Evolutionary conservation across 2,888 invertebrate species (phyloP).

Genomic region (Euproctis similis): DNA sequence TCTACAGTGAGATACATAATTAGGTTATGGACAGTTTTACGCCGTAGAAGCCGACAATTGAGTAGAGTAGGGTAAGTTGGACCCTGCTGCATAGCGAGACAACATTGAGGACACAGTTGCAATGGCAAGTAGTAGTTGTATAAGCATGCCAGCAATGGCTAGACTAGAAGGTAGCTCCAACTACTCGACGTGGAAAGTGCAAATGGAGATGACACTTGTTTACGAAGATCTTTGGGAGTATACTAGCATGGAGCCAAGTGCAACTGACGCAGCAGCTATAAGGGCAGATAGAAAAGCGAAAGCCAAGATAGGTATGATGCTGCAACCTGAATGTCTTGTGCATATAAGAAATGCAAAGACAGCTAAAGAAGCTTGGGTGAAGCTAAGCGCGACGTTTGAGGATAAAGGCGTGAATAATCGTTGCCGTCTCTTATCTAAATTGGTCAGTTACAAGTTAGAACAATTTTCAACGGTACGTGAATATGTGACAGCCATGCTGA

Average conservation of each 20-base stretch:
- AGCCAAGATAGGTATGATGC: conserved; percentile 3
- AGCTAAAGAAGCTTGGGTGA: conserved; percentile 1
- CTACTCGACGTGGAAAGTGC: conserved; percentile 1
- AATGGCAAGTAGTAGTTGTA: no score
- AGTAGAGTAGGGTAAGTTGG: no score
- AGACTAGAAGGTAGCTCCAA: conserved; percentile 2
- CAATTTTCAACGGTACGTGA: not conserved
- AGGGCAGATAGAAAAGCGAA: not conserved
- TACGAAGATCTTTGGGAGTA: conserved; percentile 2
- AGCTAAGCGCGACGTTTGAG: not conserved
- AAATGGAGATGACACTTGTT: conserved; percentile 1
- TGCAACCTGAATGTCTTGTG: conserved; percentile 1
- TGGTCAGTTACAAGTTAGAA: not conserved
- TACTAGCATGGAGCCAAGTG: not conserved
- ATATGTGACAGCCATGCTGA: no score
- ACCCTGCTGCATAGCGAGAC: no score
- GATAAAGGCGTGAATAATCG: not conserved
- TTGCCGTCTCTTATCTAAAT: not conserved
- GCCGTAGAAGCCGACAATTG: no score
- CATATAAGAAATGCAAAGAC: not conserved
- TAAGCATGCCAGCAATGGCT: conserved; percentile 1
- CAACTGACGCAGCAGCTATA: not conserved
- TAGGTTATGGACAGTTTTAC: no score
- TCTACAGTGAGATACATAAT: no score
- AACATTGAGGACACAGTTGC: no score